A percentile compares a stretch with the other conserved stretches of the same genome.
These are phyloP conservation scores for Callocephalon fimbriatum DNA, from an alignment of 2,113 vertebrate species.

Conservation along the genomic window DNA sequence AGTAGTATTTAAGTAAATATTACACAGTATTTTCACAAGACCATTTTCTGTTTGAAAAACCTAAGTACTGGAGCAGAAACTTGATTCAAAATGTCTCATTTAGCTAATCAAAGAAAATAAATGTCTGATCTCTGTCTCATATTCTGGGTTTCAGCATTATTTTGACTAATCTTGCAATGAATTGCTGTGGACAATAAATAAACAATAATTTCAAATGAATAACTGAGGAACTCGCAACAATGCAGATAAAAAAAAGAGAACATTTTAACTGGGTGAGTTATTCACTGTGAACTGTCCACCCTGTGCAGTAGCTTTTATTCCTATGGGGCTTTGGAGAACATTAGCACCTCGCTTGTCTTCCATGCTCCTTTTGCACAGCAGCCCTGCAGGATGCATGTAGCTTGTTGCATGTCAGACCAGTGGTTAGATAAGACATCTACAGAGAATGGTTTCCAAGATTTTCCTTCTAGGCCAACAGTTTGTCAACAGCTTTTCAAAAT, in stretches of 20 bases:
- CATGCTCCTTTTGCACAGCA: not conserved
- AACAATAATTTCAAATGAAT: not conserved
- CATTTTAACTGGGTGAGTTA: not conserved
- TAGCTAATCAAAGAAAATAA: constrained; percentile 20
- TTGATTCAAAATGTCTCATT: constrained; percentile 21
- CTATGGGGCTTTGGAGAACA: not conserved
- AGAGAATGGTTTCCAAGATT: not conserved
- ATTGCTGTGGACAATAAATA: not conserved
- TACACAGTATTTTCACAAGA: not conserved
- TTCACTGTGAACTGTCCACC: not conserved
- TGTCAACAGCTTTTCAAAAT: not conserved
- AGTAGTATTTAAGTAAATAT: constrained; percentile 29
- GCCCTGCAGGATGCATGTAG: not conserved
- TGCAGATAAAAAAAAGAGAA: not conserved
- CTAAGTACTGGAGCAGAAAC: not conserved
- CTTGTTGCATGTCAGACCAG: not conserved
- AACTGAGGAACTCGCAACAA: not conserved
- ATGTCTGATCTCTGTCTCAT: not conserved
- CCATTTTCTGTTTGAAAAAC: constrained; percentile 20
- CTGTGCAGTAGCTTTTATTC: not conserved
- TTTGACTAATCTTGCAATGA: not conserved
- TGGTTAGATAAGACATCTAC: not conserved
- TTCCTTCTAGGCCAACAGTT: not conserved
- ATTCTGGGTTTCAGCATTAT: constrained; percentile 1
- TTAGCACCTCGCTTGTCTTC: not conserved